These are phyloP conservation scores for Coelopa pilipes DNA, from an alignment of 2,888 invertebrate genomes.

Conservation along the genomic window DNA sequence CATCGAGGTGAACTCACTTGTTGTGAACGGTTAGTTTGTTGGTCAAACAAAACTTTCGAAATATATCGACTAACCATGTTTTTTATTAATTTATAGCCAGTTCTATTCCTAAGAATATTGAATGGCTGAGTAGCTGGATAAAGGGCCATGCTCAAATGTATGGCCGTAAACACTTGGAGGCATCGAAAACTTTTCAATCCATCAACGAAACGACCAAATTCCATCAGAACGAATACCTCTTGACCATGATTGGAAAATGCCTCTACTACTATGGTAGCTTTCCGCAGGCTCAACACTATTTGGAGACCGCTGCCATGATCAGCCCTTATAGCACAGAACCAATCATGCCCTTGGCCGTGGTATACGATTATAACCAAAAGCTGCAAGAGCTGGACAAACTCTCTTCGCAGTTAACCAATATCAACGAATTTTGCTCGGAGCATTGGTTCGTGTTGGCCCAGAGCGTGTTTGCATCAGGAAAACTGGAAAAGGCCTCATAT, in stretches of 20 bases:
- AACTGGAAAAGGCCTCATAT: constrained; percentile 76
- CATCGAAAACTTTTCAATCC: constrained; percentile 74
- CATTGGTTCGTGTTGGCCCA: constrained; percentile 84
- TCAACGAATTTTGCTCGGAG: constrained; percentile 71
- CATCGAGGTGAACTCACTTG: constrained; percentile 78
- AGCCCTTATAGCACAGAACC: constrained; percentile 71
- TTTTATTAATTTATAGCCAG: constrained; percentile 49
- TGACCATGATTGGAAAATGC: constrained; percentile 78
- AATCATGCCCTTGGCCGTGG: constrained; percentile 75
- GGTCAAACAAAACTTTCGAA: not conserved
- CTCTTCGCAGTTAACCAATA: constrained; percentile 63
- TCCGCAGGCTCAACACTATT: constrained; percentile 70
- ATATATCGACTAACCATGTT: not conserved
- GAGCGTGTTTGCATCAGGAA: constrained; percentile 71
- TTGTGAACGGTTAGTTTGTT: constrained; percentile 70
- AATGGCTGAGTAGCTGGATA: constrained; percentile 74
- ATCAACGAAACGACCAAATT: constrained; percentile 75
- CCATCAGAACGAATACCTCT: constrained; percentile 75
- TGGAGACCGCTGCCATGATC: constrained; percentile 66
- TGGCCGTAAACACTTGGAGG: constrained; percentile 75
- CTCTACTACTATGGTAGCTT: constrained; percentile 79
- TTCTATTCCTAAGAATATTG: constrained; percentile 58
- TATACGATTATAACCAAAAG: constrained; percentile 72
- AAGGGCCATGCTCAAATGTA: constrained; percentile 75
- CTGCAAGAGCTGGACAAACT: constrained; percentile 73